Percentiles rank a stretch among this genome's conserved stretches.
Evolutionary conservation across 2,797 vertebrate species (phyloP).

Genomic region (Thaleichthys pacificus): DNA sequence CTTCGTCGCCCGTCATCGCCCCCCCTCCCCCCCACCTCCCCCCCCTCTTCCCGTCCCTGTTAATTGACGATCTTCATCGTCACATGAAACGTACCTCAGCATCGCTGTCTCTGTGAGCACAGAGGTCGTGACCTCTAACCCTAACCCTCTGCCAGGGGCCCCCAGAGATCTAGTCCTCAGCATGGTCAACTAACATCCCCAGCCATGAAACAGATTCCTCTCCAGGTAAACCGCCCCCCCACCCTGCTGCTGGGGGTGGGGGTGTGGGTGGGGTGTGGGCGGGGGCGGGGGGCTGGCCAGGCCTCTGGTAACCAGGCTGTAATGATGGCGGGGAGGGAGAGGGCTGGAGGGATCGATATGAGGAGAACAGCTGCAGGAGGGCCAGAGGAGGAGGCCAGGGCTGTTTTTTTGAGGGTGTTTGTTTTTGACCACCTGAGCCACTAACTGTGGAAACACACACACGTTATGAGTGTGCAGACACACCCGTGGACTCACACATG

Average conservation of each 20-base stretch:
- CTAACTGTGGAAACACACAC: slow-evolving; percentile 35
- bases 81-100: slow-evolving; percentile 13
- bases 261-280: neutral
- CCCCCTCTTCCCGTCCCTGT: slow-evolving; percentile 9
- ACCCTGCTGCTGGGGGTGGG: neutral
- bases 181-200: slow-evolving; percentile 69
- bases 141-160: slow-evolving; percentile 60
- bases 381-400: neutral
- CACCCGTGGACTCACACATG: neutral
- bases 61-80: slow-evolving; percentile 11
- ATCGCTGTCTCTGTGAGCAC: slow-evolving; percentile 22
- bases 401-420: slow-evolving; percentile 55
- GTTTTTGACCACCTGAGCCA: slow-evolving; percentile 73
- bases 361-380: neutral
- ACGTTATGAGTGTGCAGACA: neutral
- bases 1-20: neutral
- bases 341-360: slow-evolving; percentile 41
- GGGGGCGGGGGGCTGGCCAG: no score
- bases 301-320: slow-evolving; percentile 35
- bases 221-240: neutral
- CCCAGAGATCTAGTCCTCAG: slow-evolving; percentile 60
- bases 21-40: neutral
- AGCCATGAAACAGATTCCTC: slow-evolving; percentile 65
- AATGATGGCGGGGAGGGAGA: slow-evolving; percentile 56
- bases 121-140: slow-evolving; percentile 66